Conservation (phyloP, 2,797 vertebrate species). For the Lutra lutra region DNA sequence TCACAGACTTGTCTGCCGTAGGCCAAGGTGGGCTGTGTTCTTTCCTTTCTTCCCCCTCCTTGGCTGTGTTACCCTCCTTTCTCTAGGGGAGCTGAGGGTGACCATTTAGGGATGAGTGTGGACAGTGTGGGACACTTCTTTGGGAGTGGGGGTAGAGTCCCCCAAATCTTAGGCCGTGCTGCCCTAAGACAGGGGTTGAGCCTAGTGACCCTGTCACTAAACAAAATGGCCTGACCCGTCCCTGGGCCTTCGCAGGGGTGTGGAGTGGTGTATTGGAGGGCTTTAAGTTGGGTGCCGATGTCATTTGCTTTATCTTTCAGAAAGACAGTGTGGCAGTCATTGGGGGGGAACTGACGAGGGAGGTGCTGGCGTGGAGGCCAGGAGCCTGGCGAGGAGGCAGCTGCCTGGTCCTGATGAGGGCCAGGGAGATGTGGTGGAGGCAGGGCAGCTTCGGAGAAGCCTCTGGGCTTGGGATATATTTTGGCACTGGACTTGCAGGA, state of each 20-base stretch:
- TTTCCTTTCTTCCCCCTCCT: not conserved
- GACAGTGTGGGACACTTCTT: not conserved
- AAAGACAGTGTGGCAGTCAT: not conserved
- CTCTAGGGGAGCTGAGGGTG: not conserved
- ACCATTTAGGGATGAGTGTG: not conserved
- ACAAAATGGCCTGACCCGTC: not conserved
- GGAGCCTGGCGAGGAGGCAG: not conserved
- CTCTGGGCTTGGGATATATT: not conserved
- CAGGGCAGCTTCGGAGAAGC: not conserved
- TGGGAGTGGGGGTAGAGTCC: not conserved
- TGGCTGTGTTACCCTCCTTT: not conserved
- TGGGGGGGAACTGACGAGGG: not conserved
- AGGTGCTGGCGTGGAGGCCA: not conserved
- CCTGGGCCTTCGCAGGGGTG: not conserved
- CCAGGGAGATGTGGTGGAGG: not conserved
- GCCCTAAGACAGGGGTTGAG: not conserved
- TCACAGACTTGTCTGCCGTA: not conserved
- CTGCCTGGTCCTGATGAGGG: not conserved
- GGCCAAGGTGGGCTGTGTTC: not conserved
- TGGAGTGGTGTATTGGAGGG: not conserved
- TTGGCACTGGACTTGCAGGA: not conserved
- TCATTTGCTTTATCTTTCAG: not conserved
- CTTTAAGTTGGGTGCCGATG: not conserved
- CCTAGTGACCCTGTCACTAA: not conserved
- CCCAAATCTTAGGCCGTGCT: not conserved